Conservation (phyloP, 2,113 vertebrate genomes). For the Carassius auratus region DNA sequence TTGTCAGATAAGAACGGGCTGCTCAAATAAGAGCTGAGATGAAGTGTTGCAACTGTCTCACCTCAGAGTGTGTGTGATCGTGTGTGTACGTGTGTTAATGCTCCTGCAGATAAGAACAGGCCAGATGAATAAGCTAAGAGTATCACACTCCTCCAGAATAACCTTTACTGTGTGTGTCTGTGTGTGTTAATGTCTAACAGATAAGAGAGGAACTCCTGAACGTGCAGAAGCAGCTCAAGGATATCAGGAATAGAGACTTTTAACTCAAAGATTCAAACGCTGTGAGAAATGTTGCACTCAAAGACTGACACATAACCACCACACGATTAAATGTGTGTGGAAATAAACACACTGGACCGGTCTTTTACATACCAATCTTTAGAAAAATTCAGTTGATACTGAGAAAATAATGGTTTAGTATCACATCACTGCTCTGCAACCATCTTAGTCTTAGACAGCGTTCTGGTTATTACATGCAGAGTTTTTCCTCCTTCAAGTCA, state of each 20-base stretch:
- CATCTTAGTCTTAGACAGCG: too few species aligned
- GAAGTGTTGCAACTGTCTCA: constrained; percentile 24
- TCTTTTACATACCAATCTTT: not conserved
- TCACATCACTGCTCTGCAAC: not conserved
- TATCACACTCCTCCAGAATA: constrained; percentile 14
- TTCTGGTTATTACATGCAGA: too few species aligned
- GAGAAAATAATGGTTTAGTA: not conserved
- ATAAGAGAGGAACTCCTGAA: constrained; percentile 60
- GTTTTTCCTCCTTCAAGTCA: not conserved
- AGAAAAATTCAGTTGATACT: not conserved
- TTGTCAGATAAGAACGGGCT: constrained; percentile 8
- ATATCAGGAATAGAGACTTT: constrained; percentile 67
- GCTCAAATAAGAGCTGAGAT: constrained; percentile 12
- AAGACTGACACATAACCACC: not conserved
- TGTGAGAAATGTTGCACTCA: constrained; percentile 59
- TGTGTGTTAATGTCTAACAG: constrained; percentile 59
- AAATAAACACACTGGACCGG: not conserved
- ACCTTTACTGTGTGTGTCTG: not conserved
- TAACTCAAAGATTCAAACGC: constrained; percentile 51
- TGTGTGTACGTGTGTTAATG: constrained; percentile 9
- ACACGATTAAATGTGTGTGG: not conserved
- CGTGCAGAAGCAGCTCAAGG: constrained; percentile 67
- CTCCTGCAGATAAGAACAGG: constrained; percentile 14
- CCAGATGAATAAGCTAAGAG: constrained; percentile 14
- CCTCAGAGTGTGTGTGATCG: constrained; percentile 20